A percentile compares a stretch with the other conserved stretches of the same genome.
phyloP scores from a whole-genome alignment of 2,888 invertebrate genomes.

The Meghimatium bilineatum region DNA sequence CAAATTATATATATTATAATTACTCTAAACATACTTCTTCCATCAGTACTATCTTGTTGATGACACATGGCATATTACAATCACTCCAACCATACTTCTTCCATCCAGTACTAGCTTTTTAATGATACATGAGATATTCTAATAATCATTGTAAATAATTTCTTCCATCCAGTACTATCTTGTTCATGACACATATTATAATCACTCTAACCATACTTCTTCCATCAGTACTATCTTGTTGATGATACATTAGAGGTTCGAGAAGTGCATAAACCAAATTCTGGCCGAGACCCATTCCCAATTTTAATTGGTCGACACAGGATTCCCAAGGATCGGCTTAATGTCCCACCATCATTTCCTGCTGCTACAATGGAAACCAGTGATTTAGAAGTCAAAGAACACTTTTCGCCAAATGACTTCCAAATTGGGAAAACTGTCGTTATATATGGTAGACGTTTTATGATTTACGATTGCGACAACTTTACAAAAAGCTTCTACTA shows the following conservation, averaged over 20 bases:
- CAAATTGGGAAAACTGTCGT: slow-evolving; percentile 82
- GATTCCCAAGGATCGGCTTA: slow-evolving; percentile 78
- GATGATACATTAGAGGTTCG: slow-evolving; percentile 89
- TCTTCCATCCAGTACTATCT: slow-evolving; percentile 82
- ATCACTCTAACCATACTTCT: no score
- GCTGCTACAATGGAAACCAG: slow-evolving; percentile 83
- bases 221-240: slow-evolving; percentile 84
- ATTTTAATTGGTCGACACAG: slow-evolving; percentile 86
- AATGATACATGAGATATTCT: not conserved
- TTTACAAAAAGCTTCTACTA: slow-evolving; percentile 88
- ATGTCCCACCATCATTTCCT: slow-evolving; percentile 76
- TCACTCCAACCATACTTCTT: no score
- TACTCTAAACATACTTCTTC: no score
- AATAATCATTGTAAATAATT: not conserved
- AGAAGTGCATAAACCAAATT: slow-evolving; percentile 84
- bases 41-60: no score
- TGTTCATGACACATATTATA: slow-evolving; percentile 88
- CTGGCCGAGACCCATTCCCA: slow-evolving; percentile 87
- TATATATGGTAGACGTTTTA: slow-evolving; percentile 80
- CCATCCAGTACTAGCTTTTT: no score
- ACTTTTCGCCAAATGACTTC: slow-evolving; percentile 87
- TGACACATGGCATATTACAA: no score
- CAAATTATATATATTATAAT: no score
- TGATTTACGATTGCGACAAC: slow-evolving; percentile 87
- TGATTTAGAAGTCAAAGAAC: slow-evolving; percentile 86